These are phyloP conservation scores for Malacosoma neustria DNA, from an alignment of 2,888 invertebrate genomes.

Conservation along the genomic window DNA sequence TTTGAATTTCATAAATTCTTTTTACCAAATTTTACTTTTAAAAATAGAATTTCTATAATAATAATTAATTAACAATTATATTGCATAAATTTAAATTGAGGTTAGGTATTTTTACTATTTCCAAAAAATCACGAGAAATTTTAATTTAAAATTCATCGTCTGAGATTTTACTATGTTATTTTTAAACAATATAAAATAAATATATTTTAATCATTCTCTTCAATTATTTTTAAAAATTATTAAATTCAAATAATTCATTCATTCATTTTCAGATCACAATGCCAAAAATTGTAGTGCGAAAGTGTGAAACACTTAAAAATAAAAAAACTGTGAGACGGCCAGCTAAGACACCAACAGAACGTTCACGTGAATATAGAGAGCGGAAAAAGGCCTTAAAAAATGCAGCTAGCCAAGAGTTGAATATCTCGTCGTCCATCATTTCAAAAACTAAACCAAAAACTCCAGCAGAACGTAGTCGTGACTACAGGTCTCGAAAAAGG, in stretches of 20 bases:
- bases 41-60: no score
- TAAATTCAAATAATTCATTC: slow-evolving; percentile 8
- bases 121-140: slow-evolving; percentile 5
- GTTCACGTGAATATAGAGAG: slow-evolving; percentile 6
- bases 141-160: slow-evolving; percentile 4
- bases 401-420: slow-evolving; percentile 3
- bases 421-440: no score
- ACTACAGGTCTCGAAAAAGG: slow-evolving; percentile 7
- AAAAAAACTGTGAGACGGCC: slow-evolving; percentile 4
- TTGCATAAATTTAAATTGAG: no score
- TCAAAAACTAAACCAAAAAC: slow-evolving; percentile 4
- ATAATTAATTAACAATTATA: no score
- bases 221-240: slow-evolving; percentile 2
- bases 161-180: no score
- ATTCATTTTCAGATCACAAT: slow-evolving; percentile 8
- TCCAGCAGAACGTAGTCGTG: slow-evolving; percentile 9
- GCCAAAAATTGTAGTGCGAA: slow-evolving; percentile 5
- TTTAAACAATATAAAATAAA: slow-evolving; percentile 5
- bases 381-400: slow-evolving; percentile 7
- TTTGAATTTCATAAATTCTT: slow-evolving; percentile 3
- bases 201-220: slow-evolving; percentile 5
- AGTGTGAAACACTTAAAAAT: slow-evolving; percentile 6
- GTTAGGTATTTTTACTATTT: slow-evolving; percentile 3
- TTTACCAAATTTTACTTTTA: no score
- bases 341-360: slow-evolving; percentile 6